Percentiles rank a stretch among this genome's conserved stretches.
Conservation (phyloP, 1,140 invertebrate species). For the Microplitis mediator region DNA sequence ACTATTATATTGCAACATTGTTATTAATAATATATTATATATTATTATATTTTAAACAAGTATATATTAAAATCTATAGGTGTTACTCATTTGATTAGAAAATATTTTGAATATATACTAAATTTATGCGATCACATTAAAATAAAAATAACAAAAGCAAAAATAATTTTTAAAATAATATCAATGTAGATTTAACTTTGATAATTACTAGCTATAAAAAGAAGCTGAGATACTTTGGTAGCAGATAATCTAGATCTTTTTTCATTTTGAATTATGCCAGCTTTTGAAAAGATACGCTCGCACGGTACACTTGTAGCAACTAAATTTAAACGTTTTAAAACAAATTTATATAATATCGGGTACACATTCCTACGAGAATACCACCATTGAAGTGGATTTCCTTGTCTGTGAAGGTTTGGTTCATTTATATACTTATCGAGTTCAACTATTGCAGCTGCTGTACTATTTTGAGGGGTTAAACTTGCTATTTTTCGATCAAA, state of each 20-base stretch:
- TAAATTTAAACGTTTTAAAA: slow-evolving; percentile 1
- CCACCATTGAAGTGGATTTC: neutral
- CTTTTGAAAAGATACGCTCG: neutral
- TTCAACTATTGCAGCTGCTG: neutral
- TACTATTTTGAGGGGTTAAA: neutral
- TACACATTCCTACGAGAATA: neutral
- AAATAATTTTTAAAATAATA: too few relatives aligned
- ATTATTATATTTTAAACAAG: too few relatives aligned
- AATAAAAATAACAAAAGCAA: too few relatives aligned
- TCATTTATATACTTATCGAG: slow-evolving; percentile 3
- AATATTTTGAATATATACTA: too few relatives aligned
- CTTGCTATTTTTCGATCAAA: neutral
- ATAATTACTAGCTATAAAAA: neutral
- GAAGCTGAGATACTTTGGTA: neutral
- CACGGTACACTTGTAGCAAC: neutral
- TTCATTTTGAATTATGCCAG: neutral
- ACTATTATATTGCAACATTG: too few relatives aligned
- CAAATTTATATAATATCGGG: neutral
- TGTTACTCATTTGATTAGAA: too few relatives aligned
- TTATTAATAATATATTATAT: too few relatives aligned
- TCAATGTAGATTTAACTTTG: neutral
- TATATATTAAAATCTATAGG: too few relatives aligned
- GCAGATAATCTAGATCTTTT: neutral
- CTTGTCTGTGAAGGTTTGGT: neutral
- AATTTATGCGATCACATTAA: too few relatives aligned